Percentiles rank a stretch among this genome's conserved stretches.
Conservation (phyloP, 37 sponge, comb jelly and placozoan species). For the Sycon ciliatum region DNA sequence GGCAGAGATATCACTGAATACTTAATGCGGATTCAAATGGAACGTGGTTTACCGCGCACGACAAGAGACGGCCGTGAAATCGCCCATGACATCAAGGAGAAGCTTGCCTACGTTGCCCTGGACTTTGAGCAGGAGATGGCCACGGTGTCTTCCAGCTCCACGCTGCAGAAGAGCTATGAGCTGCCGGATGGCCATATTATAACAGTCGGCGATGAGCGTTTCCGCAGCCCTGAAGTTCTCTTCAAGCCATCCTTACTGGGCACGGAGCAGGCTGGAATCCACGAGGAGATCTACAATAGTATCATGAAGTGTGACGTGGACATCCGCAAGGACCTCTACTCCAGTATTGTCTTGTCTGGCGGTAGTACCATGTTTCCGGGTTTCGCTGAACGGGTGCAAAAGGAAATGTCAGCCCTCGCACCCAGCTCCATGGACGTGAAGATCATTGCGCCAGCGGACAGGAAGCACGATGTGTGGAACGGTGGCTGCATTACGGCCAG, state of each 20-base stretch:
- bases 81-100: neutral
- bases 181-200: neutral
- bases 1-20: neutral
- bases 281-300: neutral
- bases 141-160: neutral
- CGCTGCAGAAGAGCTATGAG: neutral
- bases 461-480: too few species aligned
- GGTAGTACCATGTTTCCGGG: neutral
- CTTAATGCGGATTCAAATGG: neutral
- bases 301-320: neutral
- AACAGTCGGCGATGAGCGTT: neutral
- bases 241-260: neutral
- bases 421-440: neutral
- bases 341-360: neutral
- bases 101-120: neutral
- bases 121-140: neutral
- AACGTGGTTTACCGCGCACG: neutral
- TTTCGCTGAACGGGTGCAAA: neutral
- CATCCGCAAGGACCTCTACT: neutral
- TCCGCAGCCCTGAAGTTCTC: neutral
- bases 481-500: neutral
- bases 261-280: neutral
- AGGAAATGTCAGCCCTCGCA: neutral
- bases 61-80: neutral
- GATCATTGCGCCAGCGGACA: neutral